A percentile compares a stretch with the other conserved stretches of the same genome.
Conservation (phyloP, 1,140 invertebrate genomes). For the Drosophila sturtevanti region DNA sequence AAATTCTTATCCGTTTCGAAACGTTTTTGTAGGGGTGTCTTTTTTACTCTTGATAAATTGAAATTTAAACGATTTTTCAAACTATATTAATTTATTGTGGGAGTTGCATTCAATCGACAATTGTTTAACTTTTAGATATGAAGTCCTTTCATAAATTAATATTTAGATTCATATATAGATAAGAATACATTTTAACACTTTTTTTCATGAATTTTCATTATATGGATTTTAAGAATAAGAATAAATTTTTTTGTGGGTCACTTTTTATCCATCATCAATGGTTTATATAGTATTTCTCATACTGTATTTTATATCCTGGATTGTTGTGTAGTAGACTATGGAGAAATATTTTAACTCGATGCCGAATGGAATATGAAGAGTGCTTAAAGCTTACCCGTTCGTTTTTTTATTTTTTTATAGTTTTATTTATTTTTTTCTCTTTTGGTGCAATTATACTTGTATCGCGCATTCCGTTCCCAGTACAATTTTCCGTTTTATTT, state of each 20-base stretch:
- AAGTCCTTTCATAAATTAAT: no score
- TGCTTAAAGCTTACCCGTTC: constrained; percentile 9
- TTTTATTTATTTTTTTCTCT: background rate
- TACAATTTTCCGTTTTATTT: background rate
- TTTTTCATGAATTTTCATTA: background rate
- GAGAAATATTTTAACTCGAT: no score
- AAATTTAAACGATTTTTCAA: no score
- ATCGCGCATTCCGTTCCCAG: constrained; percentile 15
- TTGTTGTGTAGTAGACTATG: background rate
- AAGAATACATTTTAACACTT: background rate
- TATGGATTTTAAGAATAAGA: constrained; percentile 19
- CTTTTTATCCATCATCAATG: background rate
- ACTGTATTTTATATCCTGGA: background rate
- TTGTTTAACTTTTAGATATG: no score
- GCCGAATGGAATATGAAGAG: constrained; percentile 8
- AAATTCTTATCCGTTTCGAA: no score
- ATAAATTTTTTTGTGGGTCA: constrained; percentile 1
- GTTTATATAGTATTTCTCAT: constrained; percentile 7
- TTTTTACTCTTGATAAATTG: no score
- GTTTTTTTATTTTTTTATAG: background rate
- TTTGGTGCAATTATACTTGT: constrained; percentile 21
- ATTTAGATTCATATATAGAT: no score
- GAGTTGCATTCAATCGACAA: no score
- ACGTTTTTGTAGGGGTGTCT: no score
- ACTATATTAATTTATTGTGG: no score